phyloP scores from a whole-genome alignment of 2,797 vertebrate species.

The Sarcophilus harrisii region DNA sequence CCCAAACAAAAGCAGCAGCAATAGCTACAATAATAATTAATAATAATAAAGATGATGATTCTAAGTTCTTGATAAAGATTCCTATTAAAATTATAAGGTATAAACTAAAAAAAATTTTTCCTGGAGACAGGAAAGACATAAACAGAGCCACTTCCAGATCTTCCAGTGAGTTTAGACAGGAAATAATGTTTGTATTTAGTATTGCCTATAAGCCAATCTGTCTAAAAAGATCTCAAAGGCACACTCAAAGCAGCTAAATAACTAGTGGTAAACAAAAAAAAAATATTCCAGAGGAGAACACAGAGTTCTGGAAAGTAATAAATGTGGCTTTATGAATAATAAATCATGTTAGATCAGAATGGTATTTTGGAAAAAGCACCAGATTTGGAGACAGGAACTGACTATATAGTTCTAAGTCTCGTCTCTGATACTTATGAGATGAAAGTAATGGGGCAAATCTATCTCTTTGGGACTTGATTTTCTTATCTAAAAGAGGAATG shows the following conservation, averaged over 20 bases:
- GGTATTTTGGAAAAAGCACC: background rate
- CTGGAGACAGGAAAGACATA: slow-evolving; percentile 7
- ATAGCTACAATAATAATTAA: background rate
- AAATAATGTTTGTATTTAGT: slow-evolving; percentile 56
- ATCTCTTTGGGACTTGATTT: background rate
- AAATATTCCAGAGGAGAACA: slow-evolving; percentile 16
- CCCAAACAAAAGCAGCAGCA: background rate
- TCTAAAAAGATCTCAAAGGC: slow-evolving; percentile 38
- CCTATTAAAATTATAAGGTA: slow-evolving; percentile 40
- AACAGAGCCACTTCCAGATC: background rate
- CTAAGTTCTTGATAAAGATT: slow-evolving; percentile 34
- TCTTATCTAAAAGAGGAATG: background rate
- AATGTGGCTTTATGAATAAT: slow-evolving; percentile 20
- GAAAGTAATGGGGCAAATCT: background rate
- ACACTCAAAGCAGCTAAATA: slow-evolving; percentile 45
- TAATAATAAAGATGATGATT: background rate
- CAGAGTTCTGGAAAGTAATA: slow-evolving; percentile 35
- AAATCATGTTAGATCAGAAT: background rate
- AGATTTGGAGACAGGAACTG: background rate
- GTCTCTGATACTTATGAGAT: background rate
- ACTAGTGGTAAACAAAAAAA: slow-evolving; percentile 14
- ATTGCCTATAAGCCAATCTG: slow-evolving; percentile 40
- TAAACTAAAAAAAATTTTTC: slow-evolving; percentile 65
- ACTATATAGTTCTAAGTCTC: background rate
- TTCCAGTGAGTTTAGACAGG: background rate